phyloP scores from a whole-genome alignment of 2,113 vertebrate species.

The Sigmodon hispidus region DNA sequence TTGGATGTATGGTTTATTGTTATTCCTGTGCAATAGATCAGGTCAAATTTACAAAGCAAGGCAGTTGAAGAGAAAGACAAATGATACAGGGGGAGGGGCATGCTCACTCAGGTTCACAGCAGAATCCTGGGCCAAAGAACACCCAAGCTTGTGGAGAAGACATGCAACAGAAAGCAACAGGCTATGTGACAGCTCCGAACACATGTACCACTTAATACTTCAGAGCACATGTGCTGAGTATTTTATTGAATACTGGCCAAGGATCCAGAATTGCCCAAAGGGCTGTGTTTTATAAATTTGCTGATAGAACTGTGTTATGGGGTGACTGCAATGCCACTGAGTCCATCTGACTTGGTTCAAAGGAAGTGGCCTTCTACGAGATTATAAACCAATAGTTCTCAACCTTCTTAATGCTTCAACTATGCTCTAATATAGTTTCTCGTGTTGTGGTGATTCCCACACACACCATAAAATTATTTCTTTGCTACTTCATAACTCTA shows the following conservation, averaged over 20 bases:
- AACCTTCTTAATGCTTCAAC: neutral
- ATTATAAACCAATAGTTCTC: neutral
- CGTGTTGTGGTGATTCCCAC: neutral
- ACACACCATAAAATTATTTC: neutral
- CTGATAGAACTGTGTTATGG: neutral
- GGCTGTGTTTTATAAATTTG: neutral
- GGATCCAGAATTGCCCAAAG: neutral
- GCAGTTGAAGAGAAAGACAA: neutral
- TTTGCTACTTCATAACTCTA: neutral
- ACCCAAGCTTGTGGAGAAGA: neutral
- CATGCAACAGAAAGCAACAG: neutral
- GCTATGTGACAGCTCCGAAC: neutral
- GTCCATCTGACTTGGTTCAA: neutral
- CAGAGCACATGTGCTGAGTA: neutral
- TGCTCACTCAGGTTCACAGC: neutral
- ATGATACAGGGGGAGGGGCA: neutral
- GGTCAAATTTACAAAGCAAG: neutral
- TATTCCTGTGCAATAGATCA: neutral
- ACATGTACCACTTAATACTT: neutral
- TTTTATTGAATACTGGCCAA: neutral
- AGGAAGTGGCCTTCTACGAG: neutral
- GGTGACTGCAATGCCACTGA: neutral
- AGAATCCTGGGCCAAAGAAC: neutral
- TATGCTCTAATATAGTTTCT: neutral
- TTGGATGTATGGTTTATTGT: neutral